Base-by-base conservation (phyloP, 1,140 invertebrate species). In the Caerostris extrusa region DNA sequence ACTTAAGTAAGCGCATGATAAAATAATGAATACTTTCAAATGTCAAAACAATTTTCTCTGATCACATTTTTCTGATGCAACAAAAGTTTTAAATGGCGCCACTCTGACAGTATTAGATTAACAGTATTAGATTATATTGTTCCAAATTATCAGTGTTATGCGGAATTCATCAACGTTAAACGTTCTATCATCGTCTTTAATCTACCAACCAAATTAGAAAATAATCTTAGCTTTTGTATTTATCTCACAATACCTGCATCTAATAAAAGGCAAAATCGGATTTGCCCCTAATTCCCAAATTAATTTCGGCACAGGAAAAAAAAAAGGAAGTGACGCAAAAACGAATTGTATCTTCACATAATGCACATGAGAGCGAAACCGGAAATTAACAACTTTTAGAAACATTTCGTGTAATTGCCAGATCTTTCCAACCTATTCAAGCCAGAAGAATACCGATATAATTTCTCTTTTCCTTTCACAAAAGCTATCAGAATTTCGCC, bases 381-480 rank as follows among this genome's bases (percentile, higher is more conserved):
- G 71, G 71, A 77, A 77, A 77, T 77, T 77, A 77, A 50, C 50
- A 77, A 77, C 10, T 77, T 77, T 50, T 77, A 34, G 71, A 77
- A 50, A 53, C 8, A n/a, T 77, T 10, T 34, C 71, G 3, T 50
- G 34, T 77, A 77, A 77, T 77, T 77, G 71, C 34, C 14, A 50
- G 14, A 50, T 77, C 34, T 77, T 77, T 77, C 34, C 19, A 77
- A 8, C 34, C 71, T 50, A 77, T 77, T 77, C 71, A 77, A 77
- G 7, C 34, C 12, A 77, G 34, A 77, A 77, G 71, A 77, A 77
- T 57, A 55, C 34, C 8, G 82, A n/a, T 85, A 57, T 85, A 57
- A 56, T 85, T 85, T 85, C 55, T 57, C 82, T 85, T 85, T 85
- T 83, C 57, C 82, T 55, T 56, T 10, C 2, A 57, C n/a, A 85